These are phyloP conservation scores for Ahaetulla prasina DNA, from an alignment of 2,113 vertebrate species.

Conservation along the genomic window DNA sequence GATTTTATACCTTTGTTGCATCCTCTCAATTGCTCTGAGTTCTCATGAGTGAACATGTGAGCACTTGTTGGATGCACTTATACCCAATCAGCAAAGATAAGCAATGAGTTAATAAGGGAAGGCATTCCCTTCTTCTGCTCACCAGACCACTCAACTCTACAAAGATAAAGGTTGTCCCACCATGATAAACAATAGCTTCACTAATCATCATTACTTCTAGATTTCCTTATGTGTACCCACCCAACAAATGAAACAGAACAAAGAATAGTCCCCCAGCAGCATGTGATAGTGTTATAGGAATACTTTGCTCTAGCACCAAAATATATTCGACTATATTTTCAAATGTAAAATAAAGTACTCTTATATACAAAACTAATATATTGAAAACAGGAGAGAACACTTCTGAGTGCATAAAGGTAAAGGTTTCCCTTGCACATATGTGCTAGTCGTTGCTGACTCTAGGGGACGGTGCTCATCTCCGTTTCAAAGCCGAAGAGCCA, in stretches of 20 bases:
- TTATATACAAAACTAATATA: background rate
- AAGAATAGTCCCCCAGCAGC: too few relatives aligned
- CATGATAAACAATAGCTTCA: background rate
- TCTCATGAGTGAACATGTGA: background rate
- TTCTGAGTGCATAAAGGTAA: too few relatives aligned
- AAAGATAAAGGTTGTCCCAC: background rate
- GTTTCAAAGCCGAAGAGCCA: too few relatives aligned
- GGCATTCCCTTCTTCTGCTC: too few relatives aligned
- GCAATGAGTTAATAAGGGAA: background rate
- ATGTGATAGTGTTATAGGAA: background rate
- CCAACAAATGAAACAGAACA: background rate
- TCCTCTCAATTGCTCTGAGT: background rate
- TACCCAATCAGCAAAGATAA: background rate
- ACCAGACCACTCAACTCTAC: background rate
- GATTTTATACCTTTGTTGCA: background rate
- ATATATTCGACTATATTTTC: background rate
- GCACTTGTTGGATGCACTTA: background rate
- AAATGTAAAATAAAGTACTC: background rate
- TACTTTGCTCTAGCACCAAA: background rate
- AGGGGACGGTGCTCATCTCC: too few relatives aligned
- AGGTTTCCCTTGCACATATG: too few relatives aligned
- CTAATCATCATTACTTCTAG: background rate
- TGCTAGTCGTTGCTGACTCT: too few relatives aligned
- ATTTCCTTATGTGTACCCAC: background rate
- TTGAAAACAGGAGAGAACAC: background rate